Evolutionary conservation across 1,140 invertebrate species (phyloP).

Genomic region (Tetranychus urticae): DNA sequence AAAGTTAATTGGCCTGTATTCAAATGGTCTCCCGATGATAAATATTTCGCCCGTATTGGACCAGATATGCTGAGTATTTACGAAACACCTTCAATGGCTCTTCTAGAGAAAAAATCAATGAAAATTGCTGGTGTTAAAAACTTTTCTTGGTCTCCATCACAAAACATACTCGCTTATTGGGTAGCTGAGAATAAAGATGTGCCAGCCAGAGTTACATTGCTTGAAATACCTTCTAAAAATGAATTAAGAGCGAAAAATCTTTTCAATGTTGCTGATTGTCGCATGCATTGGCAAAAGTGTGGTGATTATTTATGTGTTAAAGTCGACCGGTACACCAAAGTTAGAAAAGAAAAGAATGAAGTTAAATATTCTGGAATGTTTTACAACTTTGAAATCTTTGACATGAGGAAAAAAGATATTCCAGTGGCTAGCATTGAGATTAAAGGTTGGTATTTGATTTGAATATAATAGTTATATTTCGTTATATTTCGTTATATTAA

Average conservation of each 20-base stretch:
- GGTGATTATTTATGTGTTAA: conserved; percentile 95
- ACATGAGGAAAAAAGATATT: conserved; percentile 90
- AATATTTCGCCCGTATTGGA: conserved; percentile 72
- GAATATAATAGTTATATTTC: not conserved
- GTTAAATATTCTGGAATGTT: conserved; percentile 85
- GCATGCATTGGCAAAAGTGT: conserved; percentile 96
- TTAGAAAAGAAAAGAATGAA: conserved; percentile 62
- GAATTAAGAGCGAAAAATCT: conserved; percentile 89
- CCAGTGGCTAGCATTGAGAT: conserved; percentile 93
- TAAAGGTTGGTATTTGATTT: conserved; percentile 22
- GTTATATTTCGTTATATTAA: not conserved
- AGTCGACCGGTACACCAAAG: conserved; percentile 86
- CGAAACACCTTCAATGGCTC: conserved; percentile 76
- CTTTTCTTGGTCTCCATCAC: conserved; percentile 92
- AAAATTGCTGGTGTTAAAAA: conserved; percentile 73
- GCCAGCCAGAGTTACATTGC: conserved; percentile 27
- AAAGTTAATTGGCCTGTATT: conserved; percentile 60
- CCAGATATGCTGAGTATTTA: conserved; percentile 58
- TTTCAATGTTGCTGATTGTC: conserved; percentile 93
- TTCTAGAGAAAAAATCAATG: conserved; percentile 81
- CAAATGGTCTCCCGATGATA: conserved; percentile 91
- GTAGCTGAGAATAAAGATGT: conserved; percentile 84
- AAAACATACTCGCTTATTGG: conserved; percentile 91
- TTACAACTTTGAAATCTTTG: conserved; percentile 97
- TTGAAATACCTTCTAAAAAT: conserved; percentile 35